Evolutionary conservation across 2,113 vertebrate species (phyloP).

Genomic region (Meleagris gallopavo): DNA sequence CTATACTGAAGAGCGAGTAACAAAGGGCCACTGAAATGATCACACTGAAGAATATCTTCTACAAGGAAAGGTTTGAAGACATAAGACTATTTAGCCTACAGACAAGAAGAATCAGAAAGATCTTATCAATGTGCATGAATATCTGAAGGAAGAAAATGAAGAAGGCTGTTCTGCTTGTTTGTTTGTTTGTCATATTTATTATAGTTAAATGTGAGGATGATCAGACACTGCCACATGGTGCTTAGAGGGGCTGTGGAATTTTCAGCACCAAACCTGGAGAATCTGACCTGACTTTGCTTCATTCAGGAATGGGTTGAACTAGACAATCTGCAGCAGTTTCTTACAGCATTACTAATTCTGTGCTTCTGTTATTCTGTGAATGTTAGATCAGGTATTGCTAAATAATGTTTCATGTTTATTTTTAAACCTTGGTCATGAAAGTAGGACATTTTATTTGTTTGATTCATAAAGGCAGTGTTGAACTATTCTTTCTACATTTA

Average conservation of each 20-base stretch:
- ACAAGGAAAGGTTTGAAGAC: background rate
- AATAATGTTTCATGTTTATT: background rate
- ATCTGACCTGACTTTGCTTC: background rate
- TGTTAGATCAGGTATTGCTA: background rate
- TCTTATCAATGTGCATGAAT: too few relatives aligned
- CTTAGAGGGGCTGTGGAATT: background rate
- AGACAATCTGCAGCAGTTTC: background rate
- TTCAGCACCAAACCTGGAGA: accelerated
- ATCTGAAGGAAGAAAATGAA: background rate
- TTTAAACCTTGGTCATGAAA: background rate
- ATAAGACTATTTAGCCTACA: background rate
- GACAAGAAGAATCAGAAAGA: background rate
- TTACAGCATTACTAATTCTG: background rate
- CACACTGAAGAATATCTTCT: too few relatives aligned
- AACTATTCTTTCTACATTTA: constrained; percentile 13
- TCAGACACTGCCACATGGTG: background rate
- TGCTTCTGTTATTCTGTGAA: background rate
- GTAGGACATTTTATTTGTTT: background rate
- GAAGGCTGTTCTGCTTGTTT: background rate
- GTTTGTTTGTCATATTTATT: background rate
- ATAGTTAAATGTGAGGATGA: background rate
- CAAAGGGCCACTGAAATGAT: background rate
- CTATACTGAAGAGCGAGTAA: too few relatives aligned
- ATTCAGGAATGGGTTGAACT: background rate
- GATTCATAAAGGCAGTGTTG: background rate